Evolutionary conservation across 2,888 invertebrate genomes (phyloP).

Genomic region (Orchesella flavescens): DNA sequence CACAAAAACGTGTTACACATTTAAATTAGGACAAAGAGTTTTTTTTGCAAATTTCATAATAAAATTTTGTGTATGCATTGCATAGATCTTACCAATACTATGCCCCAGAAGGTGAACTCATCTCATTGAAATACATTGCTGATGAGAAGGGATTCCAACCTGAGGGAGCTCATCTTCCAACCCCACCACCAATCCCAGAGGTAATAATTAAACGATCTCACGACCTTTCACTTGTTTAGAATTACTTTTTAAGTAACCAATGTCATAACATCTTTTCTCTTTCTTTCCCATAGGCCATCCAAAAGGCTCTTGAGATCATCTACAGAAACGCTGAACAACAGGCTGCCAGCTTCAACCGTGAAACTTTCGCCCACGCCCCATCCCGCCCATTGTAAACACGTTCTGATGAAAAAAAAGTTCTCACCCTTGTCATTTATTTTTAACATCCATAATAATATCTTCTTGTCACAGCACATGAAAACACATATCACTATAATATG

Average conservation of each 20-base stretch:
- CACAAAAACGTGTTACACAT: not conserved
- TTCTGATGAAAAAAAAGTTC: not conserved
- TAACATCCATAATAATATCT: too few relatives aligned
- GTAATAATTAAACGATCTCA: not conserved
- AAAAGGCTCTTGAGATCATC: conserved; percentile 89
- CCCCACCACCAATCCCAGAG: conserved; percentile 64
- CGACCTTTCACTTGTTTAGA: not conserved
- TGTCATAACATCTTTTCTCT: not conserved
- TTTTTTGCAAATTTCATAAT: conserved; percentile 15
- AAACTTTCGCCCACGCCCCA: conserved; percentile 49
- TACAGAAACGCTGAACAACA: conserved; percentile 68
- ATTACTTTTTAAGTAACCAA: too few relatives aligned
- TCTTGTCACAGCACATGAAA: too few relatives aligned
- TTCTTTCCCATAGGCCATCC: conserved; percentile 79
- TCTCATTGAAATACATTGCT: conserved; percentile 80
- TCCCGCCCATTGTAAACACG: conserved; percentile 55
- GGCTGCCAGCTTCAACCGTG: conserved; percentile 60
- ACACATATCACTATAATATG: too few relatives aligned
- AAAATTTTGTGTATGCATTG: not conserved
- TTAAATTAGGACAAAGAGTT: not conserved
- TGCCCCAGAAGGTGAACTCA: conserved; percentile 73
- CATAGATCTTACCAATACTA: conserved; percentile 48
- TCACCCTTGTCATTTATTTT: conserved; percentile 7
- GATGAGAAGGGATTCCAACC: conserved; percentile 79
- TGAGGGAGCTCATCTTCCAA: conserved; percentile 70